Base-by-base conservation (phyloP, 1,140 invertebrate species). In the Pygmarrhopalites habei region DNA sequence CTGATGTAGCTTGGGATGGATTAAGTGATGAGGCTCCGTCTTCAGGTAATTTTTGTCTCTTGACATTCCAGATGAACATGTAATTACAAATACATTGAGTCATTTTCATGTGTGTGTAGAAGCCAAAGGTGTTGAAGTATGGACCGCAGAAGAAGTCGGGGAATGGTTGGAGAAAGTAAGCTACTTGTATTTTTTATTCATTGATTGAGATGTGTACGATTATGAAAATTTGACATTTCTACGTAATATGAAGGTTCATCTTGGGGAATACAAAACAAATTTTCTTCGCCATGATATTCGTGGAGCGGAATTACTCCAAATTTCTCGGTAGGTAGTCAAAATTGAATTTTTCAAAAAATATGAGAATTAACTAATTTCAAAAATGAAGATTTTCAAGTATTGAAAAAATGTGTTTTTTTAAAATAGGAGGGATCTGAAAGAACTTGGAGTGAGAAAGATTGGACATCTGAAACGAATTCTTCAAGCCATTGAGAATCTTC, bases 391-490 rank as follows among this genome's bases (percentile, higher is more conserved):
- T n/a, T n/a, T n/a, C n/a, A n/a, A n/a, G n/a, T n/a, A n/a, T n/a
- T n/a, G n/a, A n/a, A n/a, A n/a, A n/a, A n/a, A n/a, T n/a, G n/a
- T n/a, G n/a, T n/a, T n/a, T n/a, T n/a, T n/a, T n/a, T n/a, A n/a
- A n/a, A n/a, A n/a, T n/a, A n/a, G n/a, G 55, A 76, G 89, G 19
- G 90, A 93, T 75, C 79, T 92, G 0, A 86, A 92, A 74, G 93
- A 96, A 68, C 79, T 97, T 15, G 92, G 92, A 25, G 86, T 96
- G 26, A 88, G 85, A 1, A 98, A 97, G 64, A 79, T 96, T 32
- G 93, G 93, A 4, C 93, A 98, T 74, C 85, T 96, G 2, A 98
- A 96, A 76, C 82, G 93, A 66, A 90, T 98, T 64, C 83, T 94
- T 61, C 89, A 93, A 75, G 91, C 88, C 17, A 92, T 95, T 58